A percentile compares a stretch with the other conserved stretches of the same genome.
Conservation (phyloP, 2,888 invertebrate species). For the Lasioglossum vierecki region DNA sequence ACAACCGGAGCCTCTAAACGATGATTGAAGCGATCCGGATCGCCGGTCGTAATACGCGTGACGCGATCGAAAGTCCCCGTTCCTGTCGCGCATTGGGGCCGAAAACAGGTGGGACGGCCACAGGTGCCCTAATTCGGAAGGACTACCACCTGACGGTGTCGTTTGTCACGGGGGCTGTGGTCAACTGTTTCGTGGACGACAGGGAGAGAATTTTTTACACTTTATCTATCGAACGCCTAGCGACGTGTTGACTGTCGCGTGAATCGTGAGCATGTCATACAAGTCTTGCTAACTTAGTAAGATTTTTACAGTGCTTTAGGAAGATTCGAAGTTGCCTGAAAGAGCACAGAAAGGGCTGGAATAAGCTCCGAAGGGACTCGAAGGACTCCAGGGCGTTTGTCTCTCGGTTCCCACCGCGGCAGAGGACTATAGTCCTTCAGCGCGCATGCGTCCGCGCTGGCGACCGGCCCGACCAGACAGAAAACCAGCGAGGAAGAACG, state of each 20-base stretch:
- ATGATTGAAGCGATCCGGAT: slow-evolving; percentile 7
- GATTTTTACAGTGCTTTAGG: background rate
- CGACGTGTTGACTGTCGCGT: background rate
- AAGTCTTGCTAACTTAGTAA: background rate
- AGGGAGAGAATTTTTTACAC: background rate
- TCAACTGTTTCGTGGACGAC: background rate
- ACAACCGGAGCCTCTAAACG: slow-evolving; percentile 1
- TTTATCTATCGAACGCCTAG: background rate
- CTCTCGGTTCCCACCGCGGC: background rate
- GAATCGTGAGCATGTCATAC: too few species aligned
- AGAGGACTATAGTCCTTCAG: slow-evolving; percentile 27
- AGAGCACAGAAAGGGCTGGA: background rate
- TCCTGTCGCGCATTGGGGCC: background rate
- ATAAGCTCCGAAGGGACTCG: background rate
- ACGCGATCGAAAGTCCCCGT: background rate
- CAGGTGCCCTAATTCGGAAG: background rate
- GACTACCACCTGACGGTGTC: background rate
- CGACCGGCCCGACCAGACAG: slow-evolving; percentile 11
- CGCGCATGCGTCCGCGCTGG: slow-evolving; percentile 42
- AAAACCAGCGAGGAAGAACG: slow-evolving; percentile 59
- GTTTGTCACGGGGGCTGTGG: background rate
- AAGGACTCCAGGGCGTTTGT: slow-evolving; percentile 19
- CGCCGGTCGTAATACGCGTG: background rate
- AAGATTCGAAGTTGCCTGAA: background rate
- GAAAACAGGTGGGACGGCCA: slow-evolving; percentile 8